These are phyloP conservation scores for Brachirus orientalis DNA, from an alignment of 2,113 vertebrate species.

Conservation along the genomic window DNA sequence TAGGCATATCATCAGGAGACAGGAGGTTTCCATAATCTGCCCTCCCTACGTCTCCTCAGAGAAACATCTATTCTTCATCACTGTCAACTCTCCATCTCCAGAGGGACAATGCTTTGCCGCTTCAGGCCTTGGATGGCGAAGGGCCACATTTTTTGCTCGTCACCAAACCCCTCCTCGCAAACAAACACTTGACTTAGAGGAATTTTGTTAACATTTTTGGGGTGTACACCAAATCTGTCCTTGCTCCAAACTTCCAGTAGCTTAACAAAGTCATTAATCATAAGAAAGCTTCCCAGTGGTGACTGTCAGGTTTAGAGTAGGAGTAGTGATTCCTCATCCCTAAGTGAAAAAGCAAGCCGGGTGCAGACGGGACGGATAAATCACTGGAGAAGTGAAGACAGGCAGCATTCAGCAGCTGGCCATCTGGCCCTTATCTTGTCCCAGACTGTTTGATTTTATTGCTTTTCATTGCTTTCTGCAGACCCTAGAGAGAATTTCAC, in stretches of 20 bases:
- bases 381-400: conserved; percentile 76
- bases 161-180: conserved; percentile 70
- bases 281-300: conserved; percentile 72
- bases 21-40: conserved; percentile 74
- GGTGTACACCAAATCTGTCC: conserved; percentile 66
- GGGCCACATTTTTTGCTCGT: conserved; percentile 63
- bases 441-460: conserved; percentile 76
- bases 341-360: conserved; percentile 84
- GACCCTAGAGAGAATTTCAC: conserved; percentile 63
- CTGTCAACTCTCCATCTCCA: conserved; percentile 73
- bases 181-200: conserved; percentile 73
- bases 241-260: conserved; percentile 73
- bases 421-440: conserved; percentile 73
- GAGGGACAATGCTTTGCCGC: conserved; percentile 66
- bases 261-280: conserved; percentile 81
- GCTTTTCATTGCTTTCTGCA: conserved; percentile 81
- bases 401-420: conserved; percentile 75
- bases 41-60: conserved; percentile 72
- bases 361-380: conserved; percentile 80
- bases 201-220: conserved; percentile 76
- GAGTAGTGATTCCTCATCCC: conserved; percentile 71
- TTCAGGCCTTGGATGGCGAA: conserved; percentile 44
- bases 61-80: conserved; percentile 81
- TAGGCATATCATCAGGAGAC: conserved; percentile 69
- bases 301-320: conserved; percentile 69